Evolutionary conservation across 2,113 vertebrate genomes (phyloP).

Genomic region (Equus quagga): DNA sequence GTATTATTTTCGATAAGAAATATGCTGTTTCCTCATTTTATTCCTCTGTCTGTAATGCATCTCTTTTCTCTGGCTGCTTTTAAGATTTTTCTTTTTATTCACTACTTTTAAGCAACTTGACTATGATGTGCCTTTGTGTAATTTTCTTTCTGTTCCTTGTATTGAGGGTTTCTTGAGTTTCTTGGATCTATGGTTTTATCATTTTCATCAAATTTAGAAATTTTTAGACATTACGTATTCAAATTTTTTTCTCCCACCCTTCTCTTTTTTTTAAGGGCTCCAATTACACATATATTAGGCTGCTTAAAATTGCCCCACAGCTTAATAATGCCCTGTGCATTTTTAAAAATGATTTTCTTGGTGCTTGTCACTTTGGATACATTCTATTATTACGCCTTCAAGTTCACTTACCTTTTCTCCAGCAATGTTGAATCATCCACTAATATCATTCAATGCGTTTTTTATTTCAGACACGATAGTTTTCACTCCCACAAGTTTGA

Average conservation of each 20-base stretch:
- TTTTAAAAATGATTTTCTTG: background rate
- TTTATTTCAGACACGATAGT: background rate
- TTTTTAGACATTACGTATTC: background rate
- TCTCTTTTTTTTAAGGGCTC: background rate
- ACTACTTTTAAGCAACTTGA: background rate
- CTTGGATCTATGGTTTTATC: background rate
- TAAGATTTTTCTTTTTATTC: background rate
- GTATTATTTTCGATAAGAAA: background rate
- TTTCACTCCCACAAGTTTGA: background rate
- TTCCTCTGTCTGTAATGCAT: background rate
- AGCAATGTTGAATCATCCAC: background rate
- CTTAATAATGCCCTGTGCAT: background rate
- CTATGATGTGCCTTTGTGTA: background rate
- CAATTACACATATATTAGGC: background rate
- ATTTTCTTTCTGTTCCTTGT: background rate
- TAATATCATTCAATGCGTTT: background rate
- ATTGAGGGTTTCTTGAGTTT: background rate
- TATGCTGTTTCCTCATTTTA: background rate
- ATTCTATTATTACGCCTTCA: background rate
- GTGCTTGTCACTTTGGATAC: background rate
- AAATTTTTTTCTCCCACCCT: background rate
- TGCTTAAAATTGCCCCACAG: background rate
- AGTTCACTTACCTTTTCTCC: background rate
- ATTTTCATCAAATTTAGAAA: constrained; percentile 10
- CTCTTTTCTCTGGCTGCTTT: background rate